These are phyloP conservation scores for Trichechus manatus DNA, from an alignment of 2,113 vertebrate genomes.

Conservation along the genomic window DNA sequence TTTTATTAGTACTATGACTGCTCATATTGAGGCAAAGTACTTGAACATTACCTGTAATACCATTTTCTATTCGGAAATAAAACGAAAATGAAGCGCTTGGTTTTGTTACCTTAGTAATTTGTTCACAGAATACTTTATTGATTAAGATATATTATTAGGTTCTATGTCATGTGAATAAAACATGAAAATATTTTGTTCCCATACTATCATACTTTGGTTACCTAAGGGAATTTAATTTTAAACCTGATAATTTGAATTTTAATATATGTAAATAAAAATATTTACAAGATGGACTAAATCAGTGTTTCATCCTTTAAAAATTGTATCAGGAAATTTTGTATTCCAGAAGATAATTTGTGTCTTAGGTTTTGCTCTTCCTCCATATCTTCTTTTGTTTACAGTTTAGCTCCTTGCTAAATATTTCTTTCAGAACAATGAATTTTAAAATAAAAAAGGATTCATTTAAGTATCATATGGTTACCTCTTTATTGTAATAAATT, in stretches of 20 bases:
- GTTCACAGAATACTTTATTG: background rate
- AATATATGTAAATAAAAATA: background rate
- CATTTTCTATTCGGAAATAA: background rate
- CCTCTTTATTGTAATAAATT: background rate
- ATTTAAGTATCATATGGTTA: background rate
- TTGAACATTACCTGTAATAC: background rate
- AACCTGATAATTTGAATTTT: background rate
- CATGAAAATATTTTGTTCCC: background rate
- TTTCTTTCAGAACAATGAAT: background rate
- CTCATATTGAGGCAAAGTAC: background rate
- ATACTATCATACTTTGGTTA: background rate
- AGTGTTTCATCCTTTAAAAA: background rate
- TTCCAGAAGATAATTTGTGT: background rate
- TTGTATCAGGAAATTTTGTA: background rate
- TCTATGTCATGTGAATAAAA: background rate
- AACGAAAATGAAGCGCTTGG: constrained; percentile 14
- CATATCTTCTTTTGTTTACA: background rate
- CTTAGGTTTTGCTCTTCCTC: background rate
- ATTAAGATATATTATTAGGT: background rate
- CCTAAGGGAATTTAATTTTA: background rate
- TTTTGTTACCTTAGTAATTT: background rate
- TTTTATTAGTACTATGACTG: background rate
- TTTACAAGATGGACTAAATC: background rate
- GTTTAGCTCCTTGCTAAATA: background rate
- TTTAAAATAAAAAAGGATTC: background rate